phyloP scores from a whole-genome alignment of 2,113 vertebrate species.

The Mirounga angustirostris region DNA sequence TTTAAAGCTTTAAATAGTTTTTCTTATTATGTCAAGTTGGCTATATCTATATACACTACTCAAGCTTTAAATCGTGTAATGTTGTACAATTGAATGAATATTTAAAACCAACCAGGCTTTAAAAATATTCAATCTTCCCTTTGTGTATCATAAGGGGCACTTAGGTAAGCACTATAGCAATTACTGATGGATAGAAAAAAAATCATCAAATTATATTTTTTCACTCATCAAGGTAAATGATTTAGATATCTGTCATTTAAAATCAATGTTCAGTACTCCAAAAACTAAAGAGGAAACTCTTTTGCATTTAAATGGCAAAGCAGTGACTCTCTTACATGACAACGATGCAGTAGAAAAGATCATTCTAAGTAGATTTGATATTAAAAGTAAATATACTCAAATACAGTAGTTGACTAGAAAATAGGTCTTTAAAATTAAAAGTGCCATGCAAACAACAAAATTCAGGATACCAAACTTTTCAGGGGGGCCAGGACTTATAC shows the following conservation, averaged over 20 bases:
- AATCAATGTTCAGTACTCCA: not conserved
- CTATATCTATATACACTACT: not conserved
- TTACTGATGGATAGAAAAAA: conserved; percentile 65
- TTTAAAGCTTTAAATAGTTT: not conserved
- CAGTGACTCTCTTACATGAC: conserved; percentile 17
- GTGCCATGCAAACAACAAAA: not conserved
- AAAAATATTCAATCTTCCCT: conserved; percentile 58
- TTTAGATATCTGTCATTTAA: conserved; percentile 69
- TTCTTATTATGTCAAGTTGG: not conserved
- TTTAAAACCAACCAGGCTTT: conserved; percentile 60
- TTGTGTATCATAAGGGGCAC: conserved; percentile 69
- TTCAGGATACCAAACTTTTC: not conserved
- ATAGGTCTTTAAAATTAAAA: conserved; percentile 11
- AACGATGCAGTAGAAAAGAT: not conserved
- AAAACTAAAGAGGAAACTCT: conserved; percentile 15
- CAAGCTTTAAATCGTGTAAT: not conserved
- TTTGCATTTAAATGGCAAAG: conserved; percentile 34
- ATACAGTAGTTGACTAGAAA: not conserved
- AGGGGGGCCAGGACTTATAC: not conserved
- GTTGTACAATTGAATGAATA: not conserved
- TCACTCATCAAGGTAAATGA: conserved; percentile 22
- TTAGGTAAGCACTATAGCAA: conserved; percentile 61
- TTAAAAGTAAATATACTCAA: conserved; percentile 35
- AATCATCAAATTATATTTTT: conserved; percentile 60
- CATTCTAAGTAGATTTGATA: conserved; percentile 13